Evolutionary conservation across 2,888 invertebrate genomes (phyloP).

Genomic region (Gisinianus flammeolus): DNA sequence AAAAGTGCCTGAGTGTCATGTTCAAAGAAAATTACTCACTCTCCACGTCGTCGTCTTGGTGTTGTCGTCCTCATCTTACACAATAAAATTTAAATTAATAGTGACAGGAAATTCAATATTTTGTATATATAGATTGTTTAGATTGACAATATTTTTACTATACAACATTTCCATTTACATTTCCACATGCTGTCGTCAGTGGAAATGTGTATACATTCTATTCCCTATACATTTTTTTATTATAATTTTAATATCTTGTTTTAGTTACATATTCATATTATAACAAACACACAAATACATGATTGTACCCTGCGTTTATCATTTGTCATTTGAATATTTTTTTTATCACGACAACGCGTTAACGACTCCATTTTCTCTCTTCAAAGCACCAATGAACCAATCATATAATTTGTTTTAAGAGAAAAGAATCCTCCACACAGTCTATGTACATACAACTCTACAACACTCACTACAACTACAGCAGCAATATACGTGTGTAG

Average conservation of each 20-base stretch:
- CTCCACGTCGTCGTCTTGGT: too few species aligned
- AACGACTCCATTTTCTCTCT: not conserved
- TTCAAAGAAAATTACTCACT: not conserved
- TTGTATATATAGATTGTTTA: not conserved
- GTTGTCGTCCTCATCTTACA: conserved; percentile 2
- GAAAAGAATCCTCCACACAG: not conserved
- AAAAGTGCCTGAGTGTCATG: too few species aligned
- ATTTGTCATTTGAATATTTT: not conserved
- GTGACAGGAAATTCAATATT: not conserved
- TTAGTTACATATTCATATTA: not conserved
- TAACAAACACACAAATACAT: not conserved
- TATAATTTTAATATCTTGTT: not conserved
- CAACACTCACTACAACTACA: not conserved
- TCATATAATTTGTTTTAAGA: not conserved
- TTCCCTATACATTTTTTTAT: not conserved
- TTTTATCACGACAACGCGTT: not conserved
- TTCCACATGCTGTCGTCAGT: too few species aligned
- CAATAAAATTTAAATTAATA: not conserved
- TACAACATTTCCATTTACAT: not conserved
- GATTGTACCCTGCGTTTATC: not conserved
- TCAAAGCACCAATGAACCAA: not conserved
- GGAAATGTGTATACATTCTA: not conserved
- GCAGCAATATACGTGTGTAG: too few species aligned
- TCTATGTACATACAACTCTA: not conserved
- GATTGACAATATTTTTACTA: not conserved